Evolutionary conservation across 2,888 invertebrate species (phyloP), one percentile per base, ranked within the genome.

Genomic region (Dasysyrphus albostriatus): DNA sequence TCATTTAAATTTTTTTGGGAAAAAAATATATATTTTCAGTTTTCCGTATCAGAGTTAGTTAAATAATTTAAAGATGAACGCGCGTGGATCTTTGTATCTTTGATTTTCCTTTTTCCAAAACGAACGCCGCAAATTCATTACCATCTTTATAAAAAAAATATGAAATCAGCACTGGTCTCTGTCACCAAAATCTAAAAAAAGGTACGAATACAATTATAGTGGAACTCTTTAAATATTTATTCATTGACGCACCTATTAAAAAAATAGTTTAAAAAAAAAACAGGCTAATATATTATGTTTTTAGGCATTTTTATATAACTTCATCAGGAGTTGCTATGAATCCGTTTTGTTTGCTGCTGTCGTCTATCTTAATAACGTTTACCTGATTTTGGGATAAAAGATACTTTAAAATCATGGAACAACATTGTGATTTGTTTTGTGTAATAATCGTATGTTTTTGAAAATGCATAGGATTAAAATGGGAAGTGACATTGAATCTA

Each of bases 1-100:
- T 83, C 59, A 72, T 76, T 76, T 67, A 54, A 42, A n/a, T 58
- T 49, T 74, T 85, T 85, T 82, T 85, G 72, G 85, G 85, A 59
- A 82, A 85, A 76, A 81, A 77, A 77, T 77, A 85, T 85, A 72
- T 85, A 82, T 80, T 85, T 85, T 85, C 85, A 85, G 85, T 85
- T 85, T 80, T 77, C 81, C 77, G 72, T 74, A 74, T 77, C 85
- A 73, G 63, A 85, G 77, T 85, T 85, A 82, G 82, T 85, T 74
- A 77, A 69, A 80, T 67, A 79, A 70, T 85, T 72, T 51, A 70
- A 76, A 82, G 85, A 56, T 74, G 81, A 85, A 81, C 76, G 76
- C 81, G 81, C 76, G 81, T 85, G 81, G 84, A 74, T 76, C 65
- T 81, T 82, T 77, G 73, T 67, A 73, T 77, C 67, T 61, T 47